Percentiles rank a stretch among this genome's conserved stretches.
Evolutionary conservation across 2,888 invertebrate genomes (phyloP).

Genomic region (Prenolepis imparis): DNA sequence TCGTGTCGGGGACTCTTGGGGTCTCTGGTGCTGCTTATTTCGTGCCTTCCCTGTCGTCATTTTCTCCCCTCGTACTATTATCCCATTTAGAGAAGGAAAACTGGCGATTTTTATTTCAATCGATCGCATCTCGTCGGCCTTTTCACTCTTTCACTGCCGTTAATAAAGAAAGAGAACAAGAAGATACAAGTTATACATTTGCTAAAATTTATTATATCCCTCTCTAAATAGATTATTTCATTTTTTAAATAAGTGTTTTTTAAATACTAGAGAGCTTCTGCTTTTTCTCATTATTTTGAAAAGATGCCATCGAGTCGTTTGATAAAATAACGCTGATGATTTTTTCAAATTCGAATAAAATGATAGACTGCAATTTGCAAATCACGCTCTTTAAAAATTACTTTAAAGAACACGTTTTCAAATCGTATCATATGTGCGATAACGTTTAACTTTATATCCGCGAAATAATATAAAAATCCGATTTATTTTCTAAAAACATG

Average conservation of each 20-base stretch:
- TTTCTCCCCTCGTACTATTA: slow-evolving; percentile 68
- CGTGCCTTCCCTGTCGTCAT: slow-evolving; percentile 68
- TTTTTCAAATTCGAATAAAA: background rate
- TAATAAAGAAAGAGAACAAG: background rate
- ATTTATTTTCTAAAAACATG: background rate
- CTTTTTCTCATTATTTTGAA: too few relatives aligned
- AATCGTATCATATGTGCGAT: slow-evolving; percentile 3
- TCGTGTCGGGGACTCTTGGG: slow-evolving; percentile 66
- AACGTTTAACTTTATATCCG: background rate
- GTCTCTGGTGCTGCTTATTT: slow-evolving; percentile 72
- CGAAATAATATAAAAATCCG: slow-evolving; percentile 11
- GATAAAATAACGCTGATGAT: background rate
- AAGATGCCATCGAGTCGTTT: background rate
- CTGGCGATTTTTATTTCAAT: slow-evolving; percentile 49
- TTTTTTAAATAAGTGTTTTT: background rate
- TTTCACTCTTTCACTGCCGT: background rate
- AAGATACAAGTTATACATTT: background rate
- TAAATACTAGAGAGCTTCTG: background rate
- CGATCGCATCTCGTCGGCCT: slow-evolving; percentile 39
- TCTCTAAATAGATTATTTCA: background rate
- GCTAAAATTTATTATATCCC: background rate
- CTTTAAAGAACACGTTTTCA: background rate
- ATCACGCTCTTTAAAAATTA: background rate
- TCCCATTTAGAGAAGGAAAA: slow-evolving; percentile 54
- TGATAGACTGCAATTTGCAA: background rate